These are phyloP conservation scores for Drosophila histrio DNA, from an alignment of 2,888 invertebrate species.

Conservation along the genomic window DNA sequence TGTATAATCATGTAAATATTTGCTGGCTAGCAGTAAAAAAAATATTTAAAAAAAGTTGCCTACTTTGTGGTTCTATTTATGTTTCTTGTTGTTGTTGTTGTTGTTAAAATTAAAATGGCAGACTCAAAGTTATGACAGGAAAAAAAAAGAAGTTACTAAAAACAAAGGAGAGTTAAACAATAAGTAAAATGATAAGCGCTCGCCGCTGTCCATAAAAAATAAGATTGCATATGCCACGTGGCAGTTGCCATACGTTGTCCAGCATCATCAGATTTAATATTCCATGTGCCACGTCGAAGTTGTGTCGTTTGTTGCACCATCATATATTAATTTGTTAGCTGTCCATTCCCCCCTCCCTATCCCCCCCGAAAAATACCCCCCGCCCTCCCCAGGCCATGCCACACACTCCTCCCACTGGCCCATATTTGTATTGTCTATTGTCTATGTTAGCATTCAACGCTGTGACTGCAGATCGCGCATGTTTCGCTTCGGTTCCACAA, in stretches of 20 bases:
- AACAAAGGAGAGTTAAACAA: slow-evolving; percentile 33
- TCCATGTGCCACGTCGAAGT: not conserved
- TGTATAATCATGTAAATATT: slow-evolving; percentile 4
- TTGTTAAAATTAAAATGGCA: slow-evolving; percentile 24
- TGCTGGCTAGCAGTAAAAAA: slow-evolving; percentile 7
- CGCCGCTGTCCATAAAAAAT: slow-evolving; percentile 52
- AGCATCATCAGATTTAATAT: slow-evolving; percentile 1
- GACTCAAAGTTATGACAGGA: slow-evolving; percentile 34
- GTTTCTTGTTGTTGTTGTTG: slow-evolving; percentile 1
- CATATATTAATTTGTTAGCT: not conserved
- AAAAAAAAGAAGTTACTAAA: slow-evolving; percentile 21
- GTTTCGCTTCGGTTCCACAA: slow-evolving; percentile 36
- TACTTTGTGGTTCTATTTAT: not conserved
- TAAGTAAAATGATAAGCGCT: slow-evolving; percentile 50
- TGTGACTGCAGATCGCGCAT: slow-evolving; percentile 36
- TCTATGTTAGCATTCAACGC: slow-evolving; percentile 41
- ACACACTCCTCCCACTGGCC: not conserved
- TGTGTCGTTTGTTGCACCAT: not conserved
- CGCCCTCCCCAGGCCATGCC: not conserved
- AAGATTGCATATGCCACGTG: slow-evolving; percentile 51
- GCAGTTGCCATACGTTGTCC: slow-evolving; percentile 29
- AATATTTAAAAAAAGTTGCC: not conserved
- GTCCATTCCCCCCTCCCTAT: not conserved
- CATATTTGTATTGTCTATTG: slow-evolving; percentile 16
- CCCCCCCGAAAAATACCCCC: not conserved